These are phyloP conservation scores for Geodia barretti DNA, from an alignment of 37 sponge, comb jelly and placozoan genomes.

Conservation along the genomic window DNA sequence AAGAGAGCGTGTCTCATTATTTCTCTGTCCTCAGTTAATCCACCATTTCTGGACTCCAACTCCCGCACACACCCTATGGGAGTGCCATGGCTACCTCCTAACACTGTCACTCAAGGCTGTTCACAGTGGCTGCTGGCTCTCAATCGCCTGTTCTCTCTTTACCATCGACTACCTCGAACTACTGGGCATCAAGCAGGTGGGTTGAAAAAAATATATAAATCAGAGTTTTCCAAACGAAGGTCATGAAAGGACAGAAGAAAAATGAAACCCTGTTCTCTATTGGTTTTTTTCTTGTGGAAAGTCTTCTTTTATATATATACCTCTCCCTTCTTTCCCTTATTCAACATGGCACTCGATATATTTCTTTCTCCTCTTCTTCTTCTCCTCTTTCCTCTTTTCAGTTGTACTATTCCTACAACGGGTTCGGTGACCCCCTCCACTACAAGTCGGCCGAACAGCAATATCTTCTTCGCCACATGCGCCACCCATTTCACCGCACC, in stretches of 20 bases:
- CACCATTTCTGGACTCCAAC: slow-evolving; percentile 39
- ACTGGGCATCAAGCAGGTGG: slow-evolving; percentile 75
- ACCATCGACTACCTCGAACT: slow-evolving; percentile 70
- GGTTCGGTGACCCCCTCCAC: slow-evolving; percentile 43
- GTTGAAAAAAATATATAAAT: no score
- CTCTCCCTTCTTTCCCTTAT: neutral
- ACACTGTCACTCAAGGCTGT: slow-evolving; percentile 13
- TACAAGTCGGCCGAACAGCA: slow-evolving; percentile 58
- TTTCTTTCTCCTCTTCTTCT: no score
- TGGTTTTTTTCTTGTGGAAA: no score
- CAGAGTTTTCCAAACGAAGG: no score
- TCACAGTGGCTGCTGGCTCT: slow-evolving; percentile 55
- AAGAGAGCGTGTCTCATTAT: no score
- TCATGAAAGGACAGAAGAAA: no score
- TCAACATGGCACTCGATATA: no score
- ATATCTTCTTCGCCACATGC: slow-evolving; percentile 44
- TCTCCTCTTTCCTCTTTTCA: slow-evolving; percentile 10
- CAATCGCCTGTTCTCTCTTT: slow-evolving; percentile 63
- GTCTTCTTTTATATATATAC: neutral
- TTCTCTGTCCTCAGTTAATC: slow-evolving; percentile 37
- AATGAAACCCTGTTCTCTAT: no score
- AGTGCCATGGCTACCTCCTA: neutral
- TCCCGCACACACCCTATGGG: slow-evolving; percentile 43
- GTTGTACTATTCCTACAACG: slow-evolving; percentile 56
- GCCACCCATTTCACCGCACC: slow-evolving; percentile 67